Evolutionary conservation across 2,797 vertebrate genomes (phyloP).

Genomic region (Basileuterus tristriatus): DNA sequence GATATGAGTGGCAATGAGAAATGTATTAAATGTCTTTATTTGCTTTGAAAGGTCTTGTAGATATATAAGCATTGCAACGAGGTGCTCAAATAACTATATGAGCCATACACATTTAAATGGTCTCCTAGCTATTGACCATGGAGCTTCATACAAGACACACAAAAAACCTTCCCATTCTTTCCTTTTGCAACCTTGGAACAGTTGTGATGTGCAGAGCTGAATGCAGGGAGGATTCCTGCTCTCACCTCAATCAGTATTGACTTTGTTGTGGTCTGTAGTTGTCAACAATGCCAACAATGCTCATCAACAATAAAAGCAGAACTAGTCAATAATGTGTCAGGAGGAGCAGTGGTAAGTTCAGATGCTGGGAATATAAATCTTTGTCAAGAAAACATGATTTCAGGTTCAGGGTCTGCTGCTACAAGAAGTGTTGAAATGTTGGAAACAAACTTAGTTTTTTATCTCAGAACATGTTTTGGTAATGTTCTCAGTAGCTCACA

Average conservation of each 20-base stretch:
- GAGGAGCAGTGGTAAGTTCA: background rate
- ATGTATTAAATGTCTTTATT: background rate
- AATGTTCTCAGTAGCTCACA: background rate
- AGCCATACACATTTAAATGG: background rate
- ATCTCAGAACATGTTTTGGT: background rate
- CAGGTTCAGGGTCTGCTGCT: background rate
- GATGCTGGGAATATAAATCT: background rate
- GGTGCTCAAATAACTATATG: background rate
- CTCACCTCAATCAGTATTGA: background rate
- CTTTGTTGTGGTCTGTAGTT: background rate
- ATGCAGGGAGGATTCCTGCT: background rate
- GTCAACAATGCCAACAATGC: background rate
- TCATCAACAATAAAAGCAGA: background rate
- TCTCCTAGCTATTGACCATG: background rate
- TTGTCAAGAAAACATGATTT: background rate
- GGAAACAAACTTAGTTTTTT: background rate
- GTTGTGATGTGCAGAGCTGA: background rate
- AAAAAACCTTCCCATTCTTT: background rate
- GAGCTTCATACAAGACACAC: background rate
- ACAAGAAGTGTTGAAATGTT: background rate
- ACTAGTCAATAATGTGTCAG: background rate
- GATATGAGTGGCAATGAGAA: background rate
- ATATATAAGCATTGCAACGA: background rate
- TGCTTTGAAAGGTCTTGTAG: background rate
- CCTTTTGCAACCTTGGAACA: background rate